Evolutionary conservation across 1,140 invertebrate genomes (phyloP).

Genomic region (Pectinophora gossypiella): DNA sequence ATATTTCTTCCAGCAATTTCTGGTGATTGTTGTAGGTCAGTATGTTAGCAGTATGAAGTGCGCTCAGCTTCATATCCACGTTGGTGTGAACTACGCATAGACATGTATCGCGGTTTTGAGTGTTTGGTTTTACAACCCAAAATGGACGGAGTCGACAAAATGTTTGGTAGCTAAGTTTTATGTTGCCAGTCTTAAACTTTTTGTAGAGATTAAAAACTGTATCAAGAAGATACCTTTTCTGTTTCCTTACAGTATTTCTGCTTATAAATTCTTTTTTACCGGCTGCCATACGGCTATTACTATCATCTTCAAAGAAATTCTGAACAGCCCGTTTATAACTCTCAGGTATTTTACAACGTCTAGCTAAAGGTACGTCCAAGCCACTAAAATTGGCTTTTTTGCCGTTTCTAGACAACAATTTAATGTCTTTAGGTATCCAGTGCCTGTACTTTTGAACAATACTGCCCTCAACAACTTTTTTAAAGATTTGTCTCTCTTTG

Average conservation of each 20-base stretch:
- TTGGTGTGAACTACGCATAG: slow-evolving; percentile 3
- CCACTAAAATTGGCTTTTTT: neutral
- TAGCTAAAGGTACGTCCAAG: no score
- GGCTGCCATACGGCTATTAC: slow-evolving; percentile 11
- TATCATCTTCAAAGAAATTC: slow-evolving; percentile 18
- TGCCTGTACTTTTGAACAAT: slow-evolving; percentile 13
- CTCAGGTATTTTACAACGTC: no score
- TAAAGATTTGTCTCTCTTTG: slow-evolving; percentile 16
- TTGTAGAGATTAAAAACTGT: slow-evolving; percentile 18
- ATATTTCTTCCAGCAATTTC: slow-evolving; percentile 6
- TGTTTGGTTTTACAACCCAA: slow-evolving; percentile 11
- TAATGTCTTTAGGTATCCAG: slow-evolving; percentile 10
- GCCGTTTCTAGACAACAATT: neutral
- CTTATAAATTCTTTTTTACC: slow-evolving; percentile 16
- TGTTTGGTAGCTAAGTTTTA: slow-evolving; percentile 9
- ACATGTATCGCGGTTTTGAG: slow-evolving; percentile 12
- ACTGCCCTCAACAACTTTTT: slow-evolving; percentile 13
- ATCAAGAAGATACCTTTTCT: slow-evolving; percentile 16
- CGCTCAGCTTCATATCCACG: slow-evolving; percentile 2
- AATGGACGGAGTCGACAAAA: slow-evolving; percentile 19
- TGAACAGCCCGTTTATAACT: no score
- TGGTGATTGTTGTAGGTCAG: no score
- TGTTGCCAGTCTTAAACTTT: slow-evolving; percentile 3
- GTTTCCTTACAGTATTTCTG: slow-evolving; percentile 8
- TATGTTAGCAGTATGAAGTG: no score